A percentile compares a stretch with the other conserved stretches of the same genome.
These are phyloP conservation scores for Hyla sarda DNA, from an alignment of 2,113 vertebrate species.

Conservation along the genomic window DNA sequence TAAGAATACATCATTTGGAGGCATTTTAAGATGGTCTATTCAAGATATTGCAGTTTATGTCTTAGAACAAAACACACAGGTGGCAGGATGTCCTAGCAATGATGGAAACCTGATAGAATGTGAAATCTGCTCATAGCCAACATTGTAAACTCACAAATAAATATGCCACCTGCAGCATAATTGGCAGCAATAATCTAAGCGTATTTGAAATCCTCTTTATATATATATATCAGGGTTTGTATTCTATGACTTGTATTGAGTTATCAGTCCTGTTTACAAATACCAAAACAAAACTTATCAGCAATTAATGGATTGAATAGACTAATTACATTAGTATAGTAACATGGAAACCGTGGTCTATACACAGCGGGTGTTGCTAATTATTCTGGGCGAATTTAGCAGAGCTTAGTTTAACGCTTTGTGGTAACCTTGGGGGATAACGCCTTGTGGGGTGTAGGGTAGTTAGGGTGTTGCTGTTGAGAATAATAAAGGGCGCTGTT, in stretches of 20 bases:
- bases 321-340: not conserved
- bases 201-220: not conserved
- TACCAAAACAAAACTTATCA: constrained; percentile 8
- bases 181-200: not conserved
- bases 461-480: no score
- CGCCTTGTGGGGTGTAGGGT: no score
- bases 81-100: not conserved
- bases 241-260: not conserved
- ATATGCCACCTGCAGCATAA: constrained; percentile 28
- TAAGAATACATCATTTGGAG: no score
- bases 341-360: not conserved
- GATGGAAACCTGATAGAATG: no score
- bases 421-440: no score
- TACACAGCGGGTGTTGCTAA: no score
- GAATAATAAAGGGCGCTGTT: no score
- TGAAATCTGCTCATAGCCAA: not conserved
- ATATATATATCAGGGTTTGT: not conserved
- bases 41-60: no score
- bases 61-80: not conserved
- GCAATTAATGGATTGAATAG: not conserved
- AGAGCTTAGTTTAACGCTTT: no score
- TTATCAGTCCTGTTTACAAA: not conserved
- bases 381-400: no score
- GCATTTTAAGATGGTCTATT: no score
- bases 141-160: not conserved